Conservation (phyloP, 2,797 vertebrate species). For the Vireo griseus region DNA sequence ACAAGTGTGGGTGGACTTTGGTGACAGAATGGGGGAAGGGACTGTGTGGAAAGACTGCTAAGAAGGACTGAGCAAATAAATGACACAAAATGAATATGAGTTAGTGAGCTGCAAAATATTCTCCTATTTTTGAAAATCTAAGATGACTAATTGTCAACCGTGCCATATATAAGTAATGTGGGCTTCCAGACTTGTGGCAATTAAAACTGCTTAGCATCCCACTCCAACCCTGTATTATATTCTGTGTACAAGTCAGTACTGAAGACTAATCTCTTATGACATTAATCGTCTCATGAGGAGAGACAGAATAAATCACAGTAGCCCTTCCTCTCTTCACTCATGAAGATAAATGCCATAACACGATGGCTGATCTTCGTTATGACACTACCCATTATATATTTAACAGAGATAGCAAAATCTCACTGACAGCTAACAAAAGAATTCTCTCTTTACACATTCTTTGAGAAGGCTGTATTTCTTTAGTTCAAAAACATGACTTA, state of each 20-base stretch:
- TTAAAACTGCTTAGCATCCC: constrained; percentile 42
- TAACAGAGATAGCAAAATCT: constrained; percentile 65
- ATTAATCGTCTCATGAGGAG: constrained; percentile 63
- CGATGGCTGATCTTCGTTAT: constrained; percentile 66
- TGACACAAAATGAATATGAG: neutral
- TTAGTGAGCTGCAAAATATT: constrained; percentile 26
- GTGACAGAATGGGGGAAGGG: neutral
- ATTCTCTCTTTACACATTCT: constrained; percentile 46
- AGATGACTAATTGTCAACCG: constrained; percentile 39
- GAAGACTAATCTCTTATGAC: constrained; percentile 59
- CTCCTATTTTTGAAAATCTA: constrained; percentile 38
- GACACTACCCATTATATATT: constrained; percentile 70
- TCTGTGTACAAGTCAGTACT: constrained; percentile 31
- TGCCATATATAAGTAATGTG: constrained; percentile 44
- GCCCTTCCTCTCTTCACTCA: constrained; percentile 65
- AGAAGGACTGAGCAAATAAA: neutral
- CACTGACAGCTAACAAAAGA: constrained; percentile 66
- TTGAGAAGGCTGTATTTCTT: constrained; percentile 31
- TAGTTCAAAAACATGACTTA: constrained; percentile 43
- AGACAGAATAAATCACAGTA: constrained; percentile 55
- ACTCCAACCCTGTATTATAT: constrained; percentile 25
- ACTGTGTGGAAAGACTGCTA: neutral
- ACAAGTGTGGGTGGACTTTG: neutral
- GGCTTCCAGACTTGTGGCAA: constrained; percentile 41
- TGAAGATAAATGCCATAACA: constrained; percentile 66